Percentiles rank a stretch among this genome's conserved stretches.
Evolutionary conservation across 2,888 invertebrate species (phyloP).

Genomic region (Lissocephala sabroskyi): DNA sequence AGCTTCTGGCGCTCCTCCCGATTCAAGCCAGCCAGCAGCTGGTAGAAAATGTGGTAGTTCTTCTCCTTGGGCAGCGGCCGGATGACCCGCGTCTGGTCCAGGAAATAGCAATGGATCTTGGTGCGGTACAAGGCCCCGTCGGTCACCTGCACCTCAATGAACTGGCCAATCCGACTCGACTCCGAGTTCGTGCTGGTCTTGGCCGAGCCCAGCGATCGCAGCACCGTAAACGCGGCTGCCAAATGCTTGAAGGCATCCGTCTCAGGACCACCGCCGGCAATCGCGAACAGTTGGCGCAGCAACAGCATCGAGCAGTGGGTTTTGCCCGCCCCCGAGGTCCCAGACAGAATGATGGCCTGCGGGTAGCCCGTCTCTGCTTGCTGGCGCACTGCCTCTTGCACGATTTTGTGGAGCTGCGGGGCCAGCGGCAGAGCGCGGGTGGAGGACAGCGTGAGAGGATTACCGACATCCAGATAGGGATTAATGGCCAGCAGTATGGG

Average conservation of each 20-base stretch:
- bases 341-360: slow-evolving; percentile 93
- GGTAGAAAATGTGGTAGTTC: slow-evolving; percentile 98
- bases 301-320: slow-evolving; percentile 94
- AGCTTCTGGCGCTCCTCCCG: slow-evolving; percentile 89
- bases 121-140: slow-evolving; percentile 95
- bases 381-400: slow-evolving; percentile 92
- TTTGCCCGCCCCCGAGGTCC: slow-evolving; percentile 94
- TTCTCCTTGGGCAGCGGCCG: slow-evolving; percentile 89
- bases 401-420: slow-evolving; percentile 89
- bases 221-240: slow-evolving; percentile 94
- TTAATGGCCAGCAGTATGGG: slow-evolving; percentile 93
- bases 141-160: slow-evolving; percentile 96
- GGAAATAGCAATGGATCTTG: slow-evolving; percentile 96
- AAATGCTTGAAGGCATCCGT: slow-evolving; percentile 97
- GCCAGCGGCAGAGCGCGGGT: slow-evolving; percentile 82
- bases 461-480: slow-evolving; percentile 89
- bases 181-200: slow-evolving; percentile 92
- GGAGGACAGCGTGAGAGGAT: slow-evolving; percentile 88
- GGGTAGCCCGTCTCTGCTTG: slow-evolving; percentile 96
- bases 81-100: slow-evolving; percentile 94
- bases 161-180: slow-evolving; percentile 95
- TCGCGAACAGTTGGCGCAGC: slow-evolving; percentile 91
- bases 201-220: slow-evolving; percentile 91
- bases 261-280: slow-evolving; percentile 94
- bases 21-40: slow-evolving; percentile 91